A percentile compares a stretch with the other conserved stretches of the same genome.
phyloP scores from a whole-genome alignment of 2,888 invertebrate genomes.

The Tribolium freemani region DNA sequence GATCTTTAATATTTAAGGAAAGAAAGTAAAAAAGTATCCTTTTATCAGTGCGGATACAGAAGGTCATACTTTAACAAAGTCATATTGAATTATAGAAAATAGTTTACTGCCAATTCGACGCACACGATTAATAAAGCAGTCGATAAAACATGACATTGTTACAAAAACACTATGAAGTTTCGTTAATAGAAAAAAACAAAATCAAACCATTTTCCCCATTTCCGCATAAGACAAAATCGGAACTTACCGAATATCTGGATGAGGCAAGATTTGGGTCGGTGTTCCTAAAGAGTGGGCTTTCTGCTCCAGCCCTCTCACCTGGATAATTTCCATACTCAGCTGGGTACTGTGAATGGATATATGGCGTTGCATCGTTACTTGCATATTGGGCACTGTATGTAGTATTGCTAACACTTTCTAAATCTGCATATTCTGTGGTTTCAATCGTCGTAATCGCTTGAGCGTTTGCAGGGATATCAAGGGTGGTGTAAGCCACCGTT shows the following conservation, averaged over 20 bases:
- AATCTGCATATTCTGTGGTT: constrained; percentile 73
- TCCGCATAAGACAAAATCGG: too few relatives aligned
- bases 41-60: too few relatives aligned
- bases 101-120: too few relatives aligned
- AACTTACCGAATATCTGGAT: constrained; percentile 65
- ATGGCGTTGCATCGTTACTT: constrained; percentile 56
- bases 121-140: too few relatives aligned
- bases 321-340: constrained; percentile 14
- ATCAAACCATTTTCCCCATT: too few relatives aligned
- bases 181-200: too few relatives aligned
- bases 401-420: constrained; percentile 75
- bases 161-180: too few relatives aligned
- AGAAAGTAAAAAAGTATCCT: too few relatives aligned
- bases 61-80: too few relatives aligned
- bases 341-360: constrained; percentile 56
- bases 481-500: constrained; percentile 18
- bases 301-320: constrained; percentile 54
- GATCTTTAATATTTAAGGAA: too few relatives aligned
- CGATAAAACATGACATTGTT: too few relatives aligned
- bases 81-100: too few relatives aligned
- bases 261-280: constrained; percentile 79
- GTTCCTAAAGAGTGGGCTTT: constrained; percentile 73
- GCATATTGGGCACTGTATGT: constrained; percentile 59
- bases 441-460: constrained; percentile 37
- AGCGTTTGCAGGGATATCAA: constrained; percentile 8